Conservation (phyloP, 2,797 vertebrate species). For the Phoeniculus purpureus region DNA sequence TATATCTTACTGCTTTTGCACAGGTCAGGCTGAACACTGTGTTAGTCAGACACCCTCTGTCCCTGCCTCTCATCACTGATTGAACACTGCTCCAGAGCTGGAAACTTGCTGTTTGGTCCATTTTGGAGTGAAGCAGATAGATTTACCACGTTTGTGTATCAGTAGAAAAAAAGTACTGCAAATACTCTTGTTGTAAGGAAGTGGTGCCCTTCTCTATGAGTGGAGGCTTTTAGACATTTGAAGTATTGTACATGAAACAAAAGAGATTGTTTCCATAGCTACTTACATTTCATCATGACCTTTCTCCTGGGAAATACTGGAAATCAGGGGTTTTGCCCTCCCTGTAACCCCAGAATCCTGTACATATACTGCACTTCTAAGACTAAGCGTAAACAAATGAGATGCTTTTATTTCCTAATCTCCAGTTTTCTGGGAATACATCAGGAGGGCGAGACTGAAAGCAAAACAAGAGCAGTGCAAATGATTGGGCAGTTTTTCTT, state of each 20-base stretch:
- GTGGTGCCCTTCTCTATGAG: background rate
- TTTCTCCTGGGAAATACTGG: background rate
- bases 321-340: background rate
- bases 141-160: background rate
- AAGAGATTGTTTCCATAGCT: conserved; percentile 29
- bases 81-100: background rate
- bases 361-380: background rate
- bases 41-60: background rate
- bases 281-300: background rate
- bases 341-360: background rate
- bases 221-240: background rate
- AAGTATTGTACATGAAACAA: background rate
- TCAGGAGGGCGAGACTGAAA: background rate
- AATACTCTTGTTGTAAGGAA: background rate
- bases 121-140: background rate
- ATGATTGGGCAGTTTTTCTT: background rate
- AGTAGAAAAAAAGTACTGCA: background rate
- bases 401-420: background rate
- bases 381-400: background rate
- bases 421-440: background rate
- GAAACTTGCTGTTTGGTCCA: background rate
- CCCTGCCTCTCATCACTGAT: background rate
- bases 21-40: background rate
- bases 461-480: background rate
- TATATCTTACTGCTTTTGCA: background rate